Evolutionary conservation across 2,113 vertebrate genomes (phyloP).

Genomic region (Asarcornis scutulata): DNA sequence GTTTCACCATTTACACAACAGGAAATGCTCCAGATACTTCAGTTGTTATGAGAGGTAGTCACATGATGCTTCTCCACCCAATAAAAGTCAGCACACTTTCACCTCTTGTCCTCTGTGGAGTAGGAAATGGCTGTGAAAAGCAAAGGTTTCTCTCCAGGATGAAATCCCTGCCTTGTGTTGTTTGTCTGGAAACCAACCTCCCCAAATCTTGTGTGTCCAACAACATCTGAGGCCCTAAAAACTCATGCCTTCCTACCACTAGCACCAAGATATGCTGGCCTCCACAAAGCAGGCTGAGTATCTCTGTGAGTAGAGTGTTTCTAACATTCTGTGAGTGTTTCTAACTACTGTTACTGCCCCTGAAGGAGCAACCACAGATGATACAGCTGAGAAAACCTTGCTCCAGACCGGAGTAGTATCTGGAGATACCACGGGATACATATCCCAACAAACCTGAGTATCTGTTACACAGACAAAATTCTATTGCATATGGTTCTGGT

Average conservation of each 20-base stretch:
- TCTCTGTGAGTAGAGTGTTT: not conserved
- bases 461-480: not conserved
- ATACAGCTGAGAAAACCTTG: not conserved
- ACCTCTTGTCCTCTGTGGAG: not conserved
- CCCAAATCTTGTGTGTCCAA: not conserved
- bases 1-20: not conserved
- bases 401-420: not conserved
- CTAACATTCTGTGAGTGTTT: not conserved
- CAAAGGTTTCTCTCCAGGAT: not conserved
- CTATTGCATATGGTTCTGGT: not conserved
- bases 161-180: rapidly evolving
- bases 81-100: rapidly evolving
- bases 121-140: not conserved
- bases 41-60: not conserved
- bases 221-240: not conserved
- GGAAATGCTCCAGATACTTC: not conserved
- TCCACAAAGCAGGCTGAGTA: not conserved
- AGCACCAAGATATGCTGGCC: not conserved
- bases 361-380: not conserved
- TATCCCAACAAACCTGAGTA: not conserved
- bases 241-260: not conserved
- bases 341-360: not conserved
- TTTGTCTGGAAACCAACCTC: not conserved
- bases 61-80: not conserved
- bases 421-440: not conserved